Evolutionary conservation across 2,797 vertebrate species (phyloP).

Genomic region (Morus bassanus): DNA sequence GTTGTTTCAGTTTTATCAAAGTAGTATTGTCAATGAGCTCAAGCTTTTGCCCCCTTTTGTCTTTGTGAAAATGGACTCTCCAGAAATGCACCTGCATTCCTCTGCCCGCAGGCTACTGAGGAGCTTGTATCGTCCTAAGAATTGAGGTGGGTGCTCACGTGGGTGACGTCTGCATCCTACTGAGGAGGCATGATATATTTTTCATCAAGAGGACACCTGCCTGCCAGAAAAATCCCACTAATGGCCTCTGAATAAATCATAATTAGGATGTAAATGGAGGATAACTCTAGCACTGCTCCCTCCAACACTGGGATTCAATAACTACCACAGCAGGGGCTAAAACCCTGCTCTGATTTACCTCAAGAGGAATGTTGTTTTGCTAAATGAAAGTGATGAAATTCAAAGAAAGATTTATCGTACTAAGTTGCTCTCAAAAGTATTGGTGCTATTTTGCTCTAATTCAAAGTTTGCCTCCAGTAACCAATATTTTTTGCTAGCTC

Average conservation of each 20-base stretch:
- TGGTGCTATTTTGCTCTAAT: not conserved
- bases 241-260: not conserved
- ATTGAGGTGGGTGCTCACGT: not conserved
- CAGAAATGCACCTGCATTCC: not conserved
- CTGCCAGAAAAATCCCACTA: conserved; percentile 7
- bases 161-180: not conserved
- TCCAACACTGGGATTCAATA: not conserved
- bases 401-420: not conserved
- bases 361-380: conserved; percentile 14
- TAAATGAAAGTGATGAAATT: not conserved
- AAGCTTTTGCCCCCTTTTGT: not conserved
- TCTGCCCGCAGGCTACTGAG: not conserved
- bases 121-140: fast-evolving
- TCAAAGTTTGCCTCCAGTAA: not conserved
- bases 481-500: not conserved
- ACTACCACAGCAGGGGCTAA: conserved; percentile 11
- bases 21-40: not conserved
- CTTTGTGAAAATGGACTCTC: not conserved
- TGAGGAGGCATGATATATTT: not conserved
- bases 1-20: not conserved
- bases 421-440: not conserved
- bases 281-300: not conserved
- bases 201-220: not conserved
- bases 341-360: not conserved
- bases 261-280: not conserved